These are phyloP conservation scores for Anguilla megastoma DNA, from an alignment of 2,797 vertebrate genomes.

Conservation along the genomic window DNA sequence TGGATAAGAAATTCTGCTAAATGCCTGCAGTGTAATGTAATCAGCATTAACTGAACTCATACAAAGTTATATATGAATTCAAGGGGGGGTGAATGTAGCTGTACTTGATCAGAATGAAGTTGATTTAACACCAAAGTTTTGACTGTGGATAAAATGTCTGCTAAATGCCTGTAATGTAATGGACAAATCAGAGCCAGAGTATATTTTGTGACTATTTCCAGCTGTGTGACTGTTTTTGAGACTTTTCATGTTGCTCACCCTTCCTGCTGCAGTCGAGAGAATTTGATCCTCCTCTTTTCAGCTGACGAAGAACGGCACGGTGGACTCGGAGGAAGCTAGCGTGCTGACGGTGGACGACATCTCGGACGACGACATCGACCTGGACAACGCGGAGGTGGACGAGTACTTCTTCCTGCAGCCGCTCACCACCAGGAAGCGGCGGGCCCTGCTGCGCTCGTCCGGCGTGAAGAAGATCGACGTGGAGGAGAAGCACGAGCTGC, in stretches of 20 bases:
- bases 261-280: neutral
- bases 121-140: too few species aligned
- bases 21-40: too few species aligned
- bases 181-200: neutral
- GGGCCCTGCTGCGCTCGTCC: constrained; percentile 87
- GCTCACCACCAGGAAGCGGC: constrained; percentile 93
- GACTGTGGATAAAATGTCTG: too few species aligned
- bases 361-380: constrained; percentile 95
- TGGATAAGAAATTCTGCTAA: too few species aligned
- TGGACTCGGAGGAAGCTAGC: constrained; percentile 93
- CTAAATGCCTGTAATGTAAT: too few species aligned
- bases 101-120: too few species aligned
- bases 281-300: constrained; percentile 55
- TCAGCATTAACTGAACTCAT: too few species aligned
- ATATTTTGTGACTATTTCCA: neutral
- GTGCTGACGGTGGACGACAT: constrained; percentile 93
- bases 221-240: neutral
- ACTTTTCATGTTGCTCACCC: neutral
- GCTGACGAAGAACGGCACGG: constrained; percentile 96
- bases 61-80: too few species aligned
- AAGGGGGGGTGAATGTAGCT: too few species aligned
- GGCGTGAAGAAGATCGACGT: constrained; percentile 98
- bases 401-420: constrained; percentile 99
- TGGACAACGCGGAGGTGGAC: constrained; percentile 98
- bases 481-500: constrained; percentile 95